These are phyloP conservation scores for Drosophila nannoptera DNA, from an alignment of 1,140 invertebrate genomes.

Conservation along the genomic window DNA sequence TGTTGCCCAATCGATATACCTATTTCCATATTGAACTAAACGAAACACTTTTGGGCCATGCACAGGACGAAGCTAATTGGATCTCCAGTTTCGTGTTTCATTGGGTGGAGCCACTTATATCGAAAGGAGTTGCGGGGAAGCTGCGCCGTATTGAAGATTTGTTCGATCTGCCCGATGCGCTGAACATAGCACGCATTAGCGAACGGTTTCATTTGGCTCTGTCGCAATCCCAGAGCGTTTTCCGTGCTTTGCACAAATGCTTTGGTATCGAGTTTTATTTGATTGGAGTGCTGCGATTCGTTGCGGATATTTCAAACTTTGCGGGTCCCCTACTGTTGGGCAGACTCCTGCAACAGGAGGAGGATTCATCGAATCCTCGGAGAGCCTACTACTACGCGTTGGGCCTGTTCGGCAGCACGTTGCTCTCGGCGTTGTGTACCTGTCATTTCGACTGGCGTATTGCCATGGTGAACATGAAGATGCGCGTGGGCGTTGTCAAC, in stretches of 20 bases:
- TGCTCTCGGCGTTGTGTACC: slow-evolving; percentile 87
- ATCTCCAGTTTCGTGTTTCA: slow-evolving; percentile 89
- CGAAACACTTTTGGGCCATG: slow-evolving; percentile 86
- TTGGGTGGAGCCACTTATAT: slow-evolving; percentile 93
- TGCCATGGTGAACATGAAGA: slow-evolving; percentile 91
- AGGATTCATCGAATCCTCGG: slow-evolving; percentile 73
- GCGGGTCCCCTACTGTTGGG: slow-evolving; percentile 91
- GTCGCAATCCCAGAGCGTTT: slow-evolving; percentile 80
- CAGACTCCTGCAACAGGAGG: slow-evolving; percentile 55
- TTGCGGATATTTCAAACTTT: slow-evolving; percentile 91
- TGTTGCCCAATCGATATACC: slow-evolving; percentile 77
- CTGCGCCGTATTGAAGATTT: slow-evolving; percentile 89
- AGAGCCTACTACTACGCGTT: slow-evolving; percentile 87
- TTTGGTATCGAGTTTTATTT: slow-evolving; percentile 94
- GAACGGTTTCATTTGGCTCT: slow-evolving; percentile 65
- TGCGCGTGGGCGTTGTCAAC: slow-evolving; percentile 90
- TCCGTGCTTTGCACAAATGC: slow-evolving; percentile 87
- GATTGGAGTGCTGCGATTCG: slow-evolving; percentile 92
- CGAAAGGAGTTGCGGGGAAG: slow-evolving; percentile 87
- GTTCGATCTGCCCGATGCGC: slow-evolving; percentile 87
- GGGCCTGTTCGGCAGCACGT: slow-evolving; percentile 84
- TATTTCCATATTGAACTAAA: slow-evolving; percentile 79
- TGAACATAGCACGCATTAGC: slow-evolving; percentile 62
- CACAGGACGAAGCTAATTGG: slow-evolving; percentile 86
- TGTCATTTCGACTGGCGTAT: slow-evolving; percentile 95